Evolutionary conservation across 1,140 invertebrate species (phyloP).

Genomic region (Micrasema minimum): DNA sequence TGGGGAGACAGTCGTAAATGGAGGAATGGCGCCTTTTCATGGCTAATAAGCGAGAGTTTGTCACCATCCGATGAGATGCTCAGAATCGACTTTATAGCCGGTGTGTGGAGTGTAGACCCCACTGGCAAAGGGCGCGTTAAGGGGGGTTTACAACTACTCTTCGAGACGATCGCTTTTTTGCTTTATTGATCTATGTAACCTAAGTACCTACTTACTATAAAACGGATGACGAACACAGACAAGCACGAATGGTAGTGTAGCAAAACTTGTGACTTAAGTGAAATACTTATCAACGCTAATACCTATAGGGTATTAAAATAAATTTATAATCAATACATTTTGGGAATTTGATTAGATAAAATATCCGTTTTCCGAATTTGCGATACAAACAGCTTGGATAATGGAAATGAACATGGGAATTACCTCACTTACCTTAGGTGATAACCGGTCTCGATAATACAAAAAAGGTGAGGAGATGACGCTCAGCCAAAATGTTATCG

Average conservation of each 20-base stretch:
- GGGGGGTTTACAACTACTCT: background rate
- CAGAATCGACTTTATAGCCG: conserved; percentile 44
- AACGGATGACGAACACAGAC: background rate
- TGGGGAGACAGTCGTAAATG: conserved; percentile 31
- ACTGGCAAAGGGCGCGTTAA: conserved; percentile 41
- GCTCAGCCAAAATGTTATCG: conserved; percentile 30
- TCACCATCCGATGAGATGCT: conserved; percentile 39
- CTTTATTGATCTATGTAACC: conserved; percentile 23
- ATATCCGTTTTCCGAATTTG: background rate
- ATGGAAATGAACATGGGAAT: conserved; percentile 5
- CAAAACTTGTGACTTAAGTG: too few relatives aligned
- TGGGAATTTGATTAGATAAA: background rate
- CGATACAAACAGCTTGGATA: background rate
- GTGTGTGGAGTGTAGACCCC: conserved; percentile 25
- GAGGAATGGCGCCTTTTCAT: conserved; percentile 48
- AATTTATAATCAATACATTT: too few relatives aligned
- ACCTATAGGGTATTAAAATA: too few relatives aligned
- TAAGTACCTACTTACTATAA: too few relatives aligned
- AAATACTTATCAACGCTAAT: too few relatives aligned
- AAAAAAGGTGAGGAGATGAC: conserved; percentile 13
- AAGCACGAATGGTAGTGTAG: too few relatives aligned
- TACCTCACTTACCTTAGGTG: background rate
- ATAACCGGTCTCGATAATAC: conserved; percentile 17
- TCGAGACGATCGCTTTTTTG: conserved; percentile 12
- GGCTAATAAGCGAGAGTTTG: conserved; percentile 53